A percentile compares a stretch with the other conserved stretches of the same genome.
phyloP scores from a whole-genome alignment of 2,888 invertebrate species.

The Pammene fasciana region DNA sequence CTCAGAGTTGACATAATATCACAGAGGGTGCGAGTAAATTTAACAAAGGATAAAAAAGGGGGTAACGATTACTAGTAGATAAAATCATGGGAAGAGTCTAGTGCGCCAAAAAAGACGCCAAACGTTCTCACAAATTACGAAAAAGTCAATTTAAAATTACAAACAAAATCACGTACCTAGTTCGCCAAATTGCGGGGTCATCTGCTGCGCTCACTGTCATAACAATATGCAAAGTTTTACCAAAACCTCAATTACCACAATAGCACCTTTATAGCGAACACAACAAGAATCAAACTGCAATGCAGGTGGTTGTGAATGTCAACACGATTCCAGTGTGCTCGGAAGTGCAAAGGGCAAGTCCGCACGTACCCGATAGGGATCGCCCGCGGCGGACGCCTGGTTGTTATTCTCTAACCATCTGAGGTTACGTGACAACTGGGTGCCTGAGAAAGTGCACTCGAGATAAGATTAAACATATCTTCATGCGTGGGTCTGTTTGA shows the following conservation, averaged over 20 bases:
- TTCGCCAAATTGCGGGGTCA: slow-evolving; percentile 26
- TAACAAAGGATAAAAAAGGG: too few relatives aligned
- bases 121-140: slow-evolving; percentile 1
- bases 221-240: neutral
- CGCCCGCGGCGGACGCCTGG: slow-evolving; percentile 38
- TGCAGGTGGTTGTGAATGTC: neutral
- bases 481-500: neutral
- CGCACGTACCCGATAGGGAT: slow-evolving; percentile 55
- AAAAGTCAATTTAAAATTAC: slow-evolving; percentile 24
- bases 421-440: slow-evolving; percentile 13
- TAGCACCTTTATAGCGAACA: neutral
- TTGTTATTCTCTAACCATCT: slow-evolving; percentile 27
- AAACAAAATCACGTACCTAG: slow-evolving; percentile 17
- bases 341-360: slow-evolving; percentile 51
- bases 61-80: too few relatives aligned
- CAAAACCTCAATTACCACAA: neutral
- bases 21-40: too few relatives aligned
- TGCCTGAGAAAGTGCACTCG: slow-evolving; percentile 12
- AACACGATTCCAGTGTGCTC: slow-evolving; percentile 27
- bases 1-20: too few relatives aligned
- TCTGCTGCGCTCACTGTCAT: slow-evolving; percentile 12
- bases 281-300: neutral
- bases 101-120: too few relatives aligned
- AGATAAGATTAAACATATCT: neutral
- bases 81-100: too few relatives aligned